Base-by-base conservation (phyloP, 2,888 invertebrate genomes). In the Unio pictorum region DNA sequence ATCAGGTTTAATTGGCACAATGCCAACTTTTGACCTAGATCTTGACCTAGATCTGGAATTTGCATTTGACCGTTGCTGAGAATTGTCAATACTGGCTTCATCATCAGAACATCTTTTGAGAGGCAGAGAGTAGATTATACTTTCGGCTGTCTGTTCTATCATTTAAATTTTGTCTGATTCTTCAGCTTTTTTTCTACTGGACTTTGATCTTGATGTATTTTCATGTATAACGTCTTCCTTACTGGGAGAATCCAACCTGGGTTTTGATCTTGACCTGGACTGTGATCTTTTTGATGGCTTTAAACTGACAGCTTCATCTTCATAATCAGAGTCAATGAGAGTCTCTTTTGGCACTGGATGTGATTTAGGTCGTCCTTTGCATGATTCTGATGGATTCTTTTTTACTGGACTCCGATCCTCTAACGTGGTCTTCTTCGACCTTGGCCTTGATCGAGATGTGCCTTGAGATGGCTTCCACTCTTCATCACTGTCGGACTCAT, bases 401-500 rank as follows among this genome's bases (percentile, higher is more conserved):
- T 45, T 45, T 45, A 0, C 45, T 11, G 45, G 11, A 11, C 45
- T 45, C 11, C 45, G 11, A 45, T 45, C 45, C 11, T 11, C 11
- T 45, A 11, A 45, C 11, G 45, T 45, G 45, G 45, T 45, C 45
- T 45, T 45, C 11, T 11, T 45, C 3, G 45, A n/a, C 45, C 55
- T 57, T 57, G 34, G 28, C 61, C 62, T 61, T 45, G 66, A 63
- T 55, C 54, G 57, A 58, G 62, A 58, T 30, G 54, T 62, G 61
- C 11, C 45, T 45, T n/a, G 62, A 26, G n/a, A 55, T n/a, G 28
- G 4, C 15, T 61, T 61, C 18, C 54, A 26, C 26, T 60, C 34
- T n/a, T 59, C 60, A 55, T 68, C 61, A 45, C 61, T 55, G 34
- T 68, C 67, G 11, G 60, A 55, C n/a, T 66, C 66, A n/a, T 58